Percentiles rank a stretch among this genome's conserved stretches.
Conservation (phyloP, 2,888 invertebrate species). For the Oscheius onirici region DNA sequence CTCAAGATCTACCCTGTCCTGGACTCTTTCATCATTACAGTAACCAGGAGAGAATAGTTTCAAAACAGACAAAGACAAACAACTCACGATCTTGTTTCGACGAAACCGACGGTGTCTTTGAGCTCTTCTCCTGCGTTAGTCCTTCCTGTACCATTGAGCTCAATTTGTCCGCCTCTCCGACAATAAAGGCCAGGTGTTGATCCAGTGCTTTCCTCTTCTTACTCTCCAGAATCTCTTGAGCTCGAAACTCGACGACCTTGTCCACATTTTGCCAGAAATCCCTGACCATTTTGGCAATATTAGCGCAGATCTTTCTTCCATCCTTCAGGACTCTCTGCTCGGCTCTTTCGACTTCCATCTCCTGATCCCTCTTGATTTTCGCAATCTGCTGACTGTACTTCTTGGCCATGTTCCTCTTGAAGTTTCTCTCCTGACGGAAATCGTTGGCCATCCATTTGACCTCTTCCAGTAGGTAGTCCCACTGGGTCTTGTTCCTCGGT, state of each 20-base stretch:
- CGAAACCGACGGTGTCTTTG: slow-evolving; percentile 50
- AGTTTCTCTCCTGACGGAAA: slow-evolving; percentile 95
- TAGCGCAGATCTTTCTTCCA: slow-evolving; percentile 79
- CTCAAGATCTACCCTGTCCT: too few relatives aligned
- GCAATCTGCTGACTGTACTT: slow-evolving; percentile 35
- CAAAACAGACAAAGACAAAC: background rate
- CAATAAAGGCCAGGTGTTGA: slow-evolving; percentile 94
- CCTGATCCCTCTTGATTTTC: slow-evolving; percentile 78
- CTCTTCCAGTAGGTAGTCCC: slow-evolving; percentile 98
- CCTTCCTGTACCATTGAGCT: slow-evolving; percentile 63
- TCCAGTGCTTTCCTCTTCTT: slow-evolving; percentile 93
- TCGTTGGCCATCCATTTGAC: slow-evolving; percentile 97
- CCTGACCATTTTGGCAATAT: slow-evolving; percentile 90
- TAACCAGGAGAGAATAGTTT: too few relatives aligned
- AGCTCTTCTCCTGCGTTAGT: slow-evolving; percentile 41
- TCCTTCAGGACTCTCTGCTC: slow-evolving; percentile 88
- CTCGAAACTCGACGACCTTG: slow-evolving; percentile 78
- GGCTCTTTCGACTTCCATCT: slow-evolving; percentile 86
- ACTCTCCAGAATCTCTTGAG: slow-evolving; percentile 84
- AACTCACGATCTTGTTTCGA: slow-evolving; percentile 32
- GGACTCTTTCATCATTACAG: too few relatives aligned
- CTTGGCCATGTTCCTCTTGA: slow-evolving; percentile 81
- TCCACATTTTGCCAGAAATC: slow-evolving; percentile 96
- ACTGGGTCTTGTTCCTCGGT: slow-evolving; percentile 89
- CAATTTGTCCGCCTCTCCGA: slow-evolving; percentile 97